A percentile compares a stretch with the other conserved stretches of the same genome.
These are phyloP conservation scores for Petaurus breviceps DNA, from an alignment of 2,113 vertebrate genomes.

Conservation along the genomic window DNA sequence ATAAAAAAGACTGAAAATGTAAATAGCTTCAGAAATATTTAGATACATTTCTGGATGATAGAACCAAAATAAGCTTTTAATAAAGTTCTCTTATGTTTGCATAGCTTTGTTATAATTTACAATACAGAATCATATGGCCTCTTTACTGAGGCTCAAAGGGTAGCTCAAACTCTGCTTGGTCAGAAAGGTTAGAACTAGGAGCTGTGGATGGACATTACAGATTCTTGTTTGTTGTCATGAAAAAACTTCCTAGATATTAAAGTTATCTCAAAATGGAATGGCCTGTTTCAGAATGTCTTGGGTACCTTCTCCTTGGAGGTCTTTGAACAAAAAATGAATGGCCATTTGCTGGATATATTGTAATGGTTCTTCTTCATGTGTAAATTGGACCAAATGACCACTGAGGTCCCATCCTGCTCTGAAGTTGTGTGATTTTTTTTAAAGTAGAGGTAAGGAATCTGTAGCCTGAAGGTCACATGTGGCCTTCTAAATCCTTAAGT, in stretches of 20 bases:
- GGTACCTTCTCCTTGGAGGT: not conserved
- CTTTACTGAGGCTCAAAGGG: not conserved
- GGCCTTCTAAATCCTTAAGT: too few relatives aligned
- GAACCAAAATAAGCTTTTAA: constrained; percentile 4
- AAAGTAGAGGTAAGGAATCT: too few relatives aligned
- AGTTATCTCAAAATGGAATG: not conserved
- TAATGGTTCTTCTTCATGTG: not conserved
- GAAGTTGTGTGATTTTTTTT: not conserved
- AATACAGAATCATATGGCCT: not conserved
- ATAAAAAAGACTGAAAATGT: constrained; percentile 39
- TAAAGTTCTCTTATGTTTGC: not conserved
- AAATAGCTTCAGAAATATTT: constrained; percentile 10
- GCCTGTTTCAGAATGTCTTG: not conserved
- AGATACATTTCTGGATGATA: constrained; percentile 40
- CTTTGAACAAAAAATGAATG: not conserved
- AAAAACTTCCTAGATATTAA: not conserved
- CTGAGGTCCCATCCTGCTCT: not conserved
- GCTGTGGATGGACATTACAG: not conserved
- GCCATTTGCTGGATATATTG: not conserved
- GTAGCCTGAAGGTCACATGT: too few relatives aligned
- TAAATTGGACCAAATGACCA: not conserved
- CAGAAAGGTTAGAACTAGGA: not conserved
- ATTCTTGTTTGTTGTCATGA: not conserved
- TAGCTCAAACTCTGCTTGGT: not conserved
- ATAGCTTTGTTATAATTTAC: constrained; percentile 5